Percentiles rank a stretch among this genome's conserved stretches.
Evolutionary conservation across 2,797 vertebrate genomes (phyloP).

Genomic region (Pygocentrus nattereri): DNA sequence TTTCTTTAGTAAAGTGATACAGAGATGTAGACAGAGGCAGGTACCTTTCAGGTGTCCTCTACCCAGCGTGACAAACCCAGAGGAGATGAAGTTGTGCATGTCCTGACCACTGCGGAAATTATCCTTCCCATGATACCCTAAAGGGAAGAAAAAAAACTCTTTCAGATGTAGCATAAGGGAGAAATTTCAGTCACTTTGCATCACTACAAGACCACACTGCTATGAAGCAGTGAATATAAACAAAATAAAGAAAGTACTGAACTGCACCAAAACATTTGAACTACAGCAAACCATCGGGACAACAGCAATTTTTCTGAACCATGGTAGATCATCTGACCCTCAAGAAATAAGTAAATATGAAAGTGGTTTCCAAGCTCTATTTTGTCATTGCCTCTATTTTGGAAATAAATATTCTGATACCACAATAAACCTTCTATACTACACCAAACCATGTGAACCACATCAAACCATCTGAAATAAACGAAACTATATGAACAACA

Average conservation of each 20-base stretch:
- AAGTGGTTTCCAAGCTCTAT: too few relatives aligned
- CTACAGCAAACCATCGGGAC: neutral
- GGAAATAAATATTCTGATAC: too few relatives aligned
- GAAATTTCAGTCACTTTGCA: neutral
- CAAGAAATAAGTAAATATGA: too few relatives aligned
- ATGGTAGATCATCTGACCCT: neutral
- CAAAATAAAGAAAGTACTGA: neutral
- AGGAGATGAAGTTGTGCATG: constrained; percentile 90
- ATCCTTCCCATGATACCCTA: constrained; percentile 89
- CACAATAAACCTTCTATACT: too few relatives aligned
- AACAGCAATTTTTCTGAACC: neutral
- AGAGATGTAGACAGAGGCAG: neutral
- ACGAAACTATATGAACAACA: too few relatives aligned
- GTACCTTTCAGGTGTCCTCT: constrained; percentile 90
- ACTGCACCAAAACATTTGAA: neutral
- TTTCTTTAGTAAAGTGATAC: neutral
- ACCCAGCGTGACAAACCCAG: constrained; percentile 90
- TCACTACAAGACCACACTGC: neutral
- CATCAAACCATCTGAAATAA: too few relatives aligned
- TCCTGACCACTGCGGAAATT: constrained; percentile 84
- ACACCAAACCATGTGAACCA: too few relatives aligned
- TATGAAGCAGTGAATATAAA: neutral
- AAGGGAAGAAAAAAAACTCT: constrained; percentile 8
- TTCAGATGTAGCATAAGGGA: neutral
- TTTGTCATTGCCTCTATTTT: too few relatives aligned